A percentile compares a stretch with the other conserved stretches of the same genome.
phyloP scores from a whole-genome alignment of 2,797 vertebrate species.

The Cuculus canorus region DNA sequence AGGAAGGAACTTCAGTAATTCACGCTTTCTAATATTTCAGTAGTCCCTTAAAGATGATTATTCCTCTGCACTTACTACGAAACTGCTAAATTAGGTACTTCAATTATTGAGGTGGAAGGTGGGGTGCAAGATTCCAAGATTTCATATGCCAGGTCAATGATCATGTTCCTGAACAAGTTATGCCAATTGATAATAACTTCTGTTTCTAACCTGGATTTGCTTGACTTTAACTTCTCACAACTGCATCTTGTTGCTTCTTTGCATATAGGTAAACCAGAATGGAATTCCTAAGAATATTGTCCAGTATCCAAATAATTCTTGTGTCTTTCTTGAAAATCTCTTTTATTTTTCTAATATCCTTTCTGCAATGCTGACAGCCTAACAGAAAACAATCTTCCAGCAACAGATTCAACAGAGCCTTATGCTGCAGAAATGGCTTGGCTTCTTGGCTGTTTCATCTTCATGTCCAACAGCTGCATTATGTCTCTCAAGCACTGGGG shows the following conservation, averaged over 20 bases:
- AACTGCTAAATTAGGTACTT: background rate
- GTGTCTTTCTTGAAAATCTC: background rate
- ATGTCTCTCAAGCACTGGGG: background rate
- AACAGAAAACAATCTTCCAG: background rate
- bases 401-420: background rate
- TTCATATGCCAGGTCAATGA: background rate
- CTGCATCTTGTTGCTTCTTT: background rate
- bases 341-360: background rate
- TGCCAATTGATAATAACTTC: background rate
- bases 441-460: rapidly evolving
- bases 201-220: background rate
- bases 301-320: background rate
- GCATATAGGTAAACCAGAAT: background rate
- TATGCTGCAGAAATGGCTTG: background rate
- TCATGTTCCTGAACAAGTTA: background rate
- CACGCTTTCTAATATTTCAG: background rate
- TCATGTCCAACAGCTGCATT: background rate
- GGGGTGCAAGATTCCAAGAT: background rate
- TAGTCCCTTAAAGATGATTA: background rate
- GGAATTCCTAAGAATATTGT: background rate
- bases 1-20: background rate
- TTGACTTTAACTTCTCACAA: background rate
- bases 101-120: background rate
- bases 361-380: background rate
- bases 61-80: background rate